Conservation (phyloP, 1,140 invertebrate species). For the Vanessa atalanta region DNA sequence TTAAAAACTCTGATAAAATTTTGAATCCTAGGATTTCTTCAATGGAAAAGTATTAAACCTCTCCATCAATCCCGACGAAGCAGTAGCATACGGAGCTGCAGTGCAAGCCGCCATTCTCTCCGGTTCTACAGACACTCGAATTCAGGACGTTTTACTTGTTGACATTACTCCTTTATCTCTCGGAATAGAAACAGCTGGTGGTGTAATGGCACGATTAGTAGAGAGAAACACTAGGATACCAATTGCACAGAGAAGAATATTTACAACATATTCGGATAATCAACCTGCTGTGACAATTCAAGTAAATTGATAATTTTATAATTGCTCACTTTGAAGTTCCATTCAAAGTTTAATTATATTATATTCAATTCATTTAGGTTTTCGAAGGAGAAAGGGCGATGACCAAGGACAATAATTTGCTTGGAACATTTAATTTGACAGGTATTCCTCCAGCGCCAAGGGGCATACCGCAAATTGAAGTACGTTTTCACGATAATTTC, state of each 20-base stretch:
- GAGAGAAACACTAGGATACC: conserved; percentile 87
- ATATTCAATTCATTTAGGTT: conserved; percentile 74
- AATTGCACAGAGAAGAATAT: conserved; percentile 85
- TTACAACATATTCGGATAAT: conserved; percentile 85
- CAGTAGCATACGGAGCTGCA: conserved; percentile 86
- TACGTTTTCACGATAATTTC: conserved; percentile 56
- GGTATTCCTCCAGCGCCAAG: conserved; percentile 87
- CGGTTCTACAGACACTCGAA: conserved; percentile 85
- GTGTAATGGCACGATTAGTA: conserved; percentile 85
- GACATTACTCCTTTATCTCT: conserved; percentile 88
- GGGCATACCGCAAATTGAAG: conserved; percentile 83
- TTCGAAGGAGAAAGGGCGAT: conserved; percentile 91
- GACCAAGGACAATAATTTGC: conserved; percentile 90
- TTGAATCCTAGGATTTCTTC: conserved; percentile 82
- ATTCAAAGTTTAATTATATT: neutral
- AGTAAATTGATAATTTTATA: conserved; percentile 66
- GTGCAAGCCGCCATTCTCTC: conserved; percentile 89
- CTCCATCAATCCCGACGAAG: conserved; percentile 91
- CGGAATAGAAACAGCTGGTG: conserved; percentile 86
- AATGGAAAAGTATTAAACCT: conserved; percentile 85
- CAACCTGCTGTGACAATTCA: conserved; percentile 89
- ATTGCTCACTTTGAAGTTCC: neutral
- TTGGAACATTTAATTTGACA: conserved; percentile 89
- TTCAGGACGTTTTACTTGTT: conserved; percentile 89
- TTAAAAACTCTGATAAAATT: neutral